Percentiles rank a stretch among this genome's conserved stretches.
Conservation (phyloP, 1,140 invertebrate species). For the Brachionus koreanus region DNA sequence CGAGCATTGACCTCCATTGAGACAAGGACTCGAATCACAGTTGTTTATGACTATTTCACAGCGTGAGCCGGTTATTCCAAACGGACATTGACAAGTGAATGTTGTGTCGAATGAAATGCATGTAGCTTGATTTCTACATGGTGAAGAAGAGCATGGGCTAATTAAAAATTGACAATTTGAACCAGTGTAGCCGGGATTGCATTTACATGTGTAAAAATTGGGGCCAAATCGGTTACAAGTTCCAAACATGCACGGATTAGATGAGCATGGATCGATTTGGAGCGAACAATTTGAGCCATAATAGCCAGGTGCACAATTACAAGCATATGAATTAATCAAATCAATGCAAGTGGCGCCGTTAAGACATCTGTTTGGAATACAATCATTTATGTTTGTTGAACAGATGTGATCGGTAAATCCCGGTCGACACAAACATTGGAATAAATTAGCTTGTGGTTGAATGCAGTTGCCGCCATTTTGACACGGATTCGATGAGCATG, state of each 20-base stretch:
- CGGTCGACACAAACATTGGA: constrained; percentile 73
- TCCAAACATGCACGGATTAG: constrained; percentile 14
- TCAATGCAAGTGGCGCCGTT: constrained; percentile 41
- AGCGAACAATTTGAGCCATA: constrained; percentile 41
- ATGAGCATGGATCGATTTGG: neutral
- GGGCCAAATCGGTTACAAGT: constrained; percentile 62
- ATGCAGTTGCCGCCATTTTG: constrained; percentile 26
- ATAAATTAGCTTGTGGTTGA: neutral
- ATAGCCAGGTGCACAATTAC: constrained; percentile 9
- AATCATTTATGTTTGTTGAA: constrained; percentile 69
- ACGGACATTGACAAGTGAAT: constrained; percentile 45
- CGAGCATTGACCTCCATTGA: constrained; percentile 46
- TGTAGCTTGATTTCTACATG: constrained; percentile 45
- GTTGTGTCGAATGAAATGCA: constrained; percentile 40
- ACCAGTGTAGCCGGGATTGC: constrained; percentile 30
- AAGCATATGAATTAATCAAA: neutral
- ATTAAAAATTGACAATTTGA: constrained; percentile 9
- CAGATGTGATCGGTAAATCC: constrained; percentile 83
- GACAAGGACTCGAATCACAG: constrained; percentile 46
- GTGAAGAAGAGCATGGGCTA: constrained; percentile 39
- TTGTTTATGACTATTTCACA: constrained; percentile 46
- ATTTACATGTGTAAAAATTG: constrained; percentile 70
- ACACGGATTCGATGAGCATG: constrained; percentile 43
- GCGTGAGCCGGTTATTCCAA: constrained; percentile 33
- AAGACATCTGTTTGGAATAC: constrained; percentile 48